Evolutionary conservation across 2,888 invertebrate species (phyloP), one percentile per base, ranked within the genome.

Genomic region (Oconnorella tubifera): DNA sequence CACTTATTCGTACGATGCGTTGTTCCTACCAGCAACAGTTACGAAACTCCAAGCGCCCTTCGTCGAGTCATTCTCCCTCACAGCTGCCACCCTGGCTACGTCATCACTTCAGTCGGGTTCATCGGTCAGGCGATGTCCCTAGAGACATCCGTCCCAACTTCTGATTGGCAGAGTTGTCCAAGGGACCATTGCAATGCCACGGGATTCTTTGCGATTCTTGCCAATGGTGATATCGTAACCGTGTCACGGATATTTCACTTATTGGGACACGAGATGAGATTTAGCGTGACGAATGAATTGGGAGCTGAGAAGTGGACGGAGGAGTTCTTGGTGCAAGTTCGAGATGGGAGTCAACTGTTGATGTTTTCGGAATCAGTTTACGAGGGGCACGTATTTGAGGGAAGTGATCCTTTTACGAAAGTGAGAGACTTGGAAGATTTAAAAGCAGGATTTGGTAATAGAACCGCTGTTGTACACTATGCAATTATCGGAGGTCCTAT

Each of bases 171-270:
- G 33, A 32, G 27, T 33, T 53, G 33, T n/a, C 29, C 57, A 25
- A 25, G 40, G 32, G 33, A 29, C 10, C 25, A 32, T 25, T 49
- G 33, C 25, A 65, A 68, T n/a, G 33, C 59, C 33, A 40, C 53
- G n/a, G 23, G 56, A 3, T 63, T 51, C 51, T 70, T 70, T 58
- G 51, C 62, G 19, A 61, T 70, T 1, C 59, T 58, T 19, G 31
- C 49, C 32, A 59, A 70, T 58, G 76, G 75, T 61, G 70, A 73
- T 56, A 50, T 76, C n/a, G 63, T 73, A 40, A 71, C 73, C 31
- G 70, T 61, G 53, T 56, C 61, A 19, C 68, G 67, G 51, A 57
- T 76, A 14, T 56, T 65, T 31, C 40, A 64, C 23, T 65, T 73
- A 27, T 53, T 62, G n/a, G 72, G 70, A 28, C 64, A 62, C 56